Conservation (phyloP, 2,113 vertebrate species). For the Piliocolobus tephrosceles region DNA sequence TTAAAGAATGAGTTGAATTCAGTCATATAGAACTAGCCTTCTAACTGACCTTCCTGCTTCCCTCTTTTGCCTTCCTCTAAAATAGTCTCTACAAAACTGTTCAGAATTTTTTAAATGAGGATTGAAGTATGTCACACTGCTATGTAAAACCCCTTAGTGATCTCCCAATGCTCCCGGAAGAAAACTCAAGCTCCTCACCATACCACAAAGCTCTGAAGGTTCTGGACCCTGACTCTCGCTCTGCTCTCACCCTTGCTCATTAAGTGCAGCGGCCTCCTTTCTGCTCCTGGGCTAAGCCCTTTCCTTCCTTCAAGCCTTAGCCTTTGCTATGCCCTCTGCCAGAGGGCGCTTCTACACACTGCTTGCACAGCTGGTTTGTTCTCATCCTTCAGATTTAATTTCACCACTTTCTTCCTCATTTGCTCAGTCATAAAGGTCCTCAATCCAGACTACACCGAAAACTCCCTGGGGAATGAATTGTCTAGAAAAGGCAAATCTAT, state of each 20-base stretch:
- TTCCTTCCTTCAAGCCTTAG: background rate
- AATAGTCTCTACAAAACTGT: background rate
- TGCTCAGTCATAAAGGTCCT: background rate
- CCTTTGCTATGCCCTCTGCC: background rate
- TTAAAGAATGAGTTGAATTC: background rate
- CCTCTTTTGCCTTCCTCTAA: background rate
- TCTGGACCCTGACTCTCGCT: background rate
- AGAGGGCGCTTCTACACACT: background rate
- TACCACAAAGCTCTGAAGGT: background rate
- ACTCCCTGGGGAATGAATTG: background rate
- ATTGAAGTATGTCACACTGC: fast-evolving
- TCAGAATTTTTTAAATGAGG: background rate
- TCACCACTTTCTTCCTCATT: background rate
- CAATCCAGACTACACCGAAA: background rate
- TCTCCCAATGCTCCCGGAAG: background rate
- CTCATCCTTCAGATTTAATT: background rate
- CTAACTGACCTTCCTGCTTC: background rate
- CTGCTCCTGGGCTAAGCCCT: background rate
- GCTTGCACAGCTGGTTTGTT: background rate
- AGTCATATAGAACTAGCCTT: background rate
- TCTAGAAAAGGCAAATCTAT: background rate
- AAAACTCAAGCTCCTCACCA: background rate
- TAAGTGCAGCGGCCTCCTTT: fast-evolving
- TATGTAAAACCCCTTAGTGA: background rate
- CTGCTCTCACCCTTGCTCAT: background rate